Base-by-base conservation (phyloP, 2,888 invertebrate species). In the Amblyteles armatorius region DNA sequence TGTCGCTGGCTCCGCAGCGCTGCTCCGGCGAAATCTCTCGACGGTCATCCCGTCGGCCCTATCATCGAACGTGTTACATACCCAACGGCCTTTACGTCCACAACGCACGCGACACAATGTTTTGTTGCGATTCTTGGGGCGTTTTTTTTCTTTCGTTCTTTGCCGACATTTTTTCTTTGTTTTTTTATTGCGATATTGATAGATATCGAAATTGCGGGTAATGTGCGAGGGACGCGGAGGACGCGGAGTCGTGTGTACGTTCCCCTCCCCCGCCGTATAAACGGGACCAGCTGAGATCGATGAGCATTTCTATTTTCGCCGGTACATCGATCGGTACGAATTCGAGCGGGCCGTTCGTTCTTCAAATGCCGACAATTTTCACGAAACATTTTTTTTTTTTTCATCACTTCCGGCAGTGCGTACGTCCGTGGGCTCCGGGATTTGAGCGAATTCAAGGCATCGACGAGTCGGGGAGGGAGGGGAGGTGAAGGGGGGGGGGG, bases 231-330 rank as follows among this genome's bases (percentile, higher is more conserved):
- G 44, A 48, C 44, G 44, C 29, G 29, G 4, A 60, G 26, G 9
- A 60, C 60, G 60, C n/a, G 29, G 16, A 22, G 57, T 22, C 57
- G 57, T 57, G 57, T 57, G 57, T 57, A 26, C 57, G 26, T 26
- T 11, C 57, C 26, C 16, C 60, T 60, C 60, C 29, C 29, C 60
- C 29, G 0, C 29, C 13, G 19, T 4, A 60, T 9, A 36, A 72
- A 71, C 55, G 69, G 48, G 77, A 82, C 65, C 65, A 40, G 69
- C 78, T 80, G 71, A 77, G 81, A 84, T 86, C 86, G 84, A 86
- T 86, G 79, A 69, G 71, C 79, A 33, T 60, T 73, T 80, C 81
- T 84, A 84, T 81, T 84, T 73, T 65, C 65, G 82, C 48, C 55
- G 76, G 67, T 84, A 74, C 65, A 40, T 40, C 60, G 79, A 79